Conservation (phyloP, 2,888 invertebrate species). For the Philonicus albiceps region DNA sequence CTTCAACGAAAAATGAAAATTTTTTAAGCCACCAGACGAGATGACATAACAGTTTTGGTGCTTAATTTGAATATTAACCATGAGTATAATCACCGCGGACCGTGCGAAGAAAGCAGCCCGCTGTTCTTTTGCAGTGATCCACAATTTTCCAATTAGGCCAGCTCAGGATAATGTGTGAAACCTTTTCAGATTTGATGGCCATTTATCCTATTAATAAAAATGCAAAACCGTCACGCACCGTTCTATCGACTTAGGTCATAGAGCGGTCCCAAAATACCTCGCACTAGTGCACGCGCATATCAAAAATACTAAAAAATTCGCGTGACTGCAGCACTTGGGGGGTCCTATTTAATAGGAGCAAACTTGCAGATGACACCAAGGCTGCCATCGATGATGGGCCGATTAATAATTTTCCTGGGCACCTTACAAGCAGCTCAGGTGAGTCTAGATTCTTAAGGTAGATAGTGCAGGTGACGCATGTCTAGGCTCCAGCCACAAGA, state of each 20-base stretch:
- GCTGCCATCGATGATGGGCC: neutral
- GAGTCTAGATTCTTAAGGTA: neutral
- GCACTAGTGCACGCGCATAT: neutral
- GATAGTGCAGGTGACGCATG: neutral
- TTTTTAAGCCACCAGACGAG: neutral
- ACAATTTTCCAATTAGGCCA: neutral
- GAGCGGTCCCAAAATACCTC: neutral
- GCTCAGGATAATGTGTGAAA: neutral
- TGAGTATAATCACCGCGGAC: neutral
- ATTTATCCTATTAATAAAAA: neutral
- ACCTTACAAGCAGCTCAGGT: neutral
- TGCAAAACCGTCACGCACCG: neutral
- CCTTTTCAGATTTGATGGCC: neutral
- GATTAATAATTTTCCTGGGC: neutral
- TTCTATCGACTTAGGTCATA: neutral
- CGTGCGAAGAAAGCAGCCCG: neutral
- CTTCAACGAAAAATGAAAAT: neutral
- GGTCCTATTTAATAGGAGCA: neutral
- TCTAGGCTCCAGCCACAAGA: neutral
- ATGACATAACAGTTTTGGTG: neutral
- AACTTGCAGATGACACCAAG: slow-evolving; percentile 21
- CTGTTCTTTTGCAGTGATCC: neutral
- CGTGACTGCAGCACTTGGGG: slow-evolving; percentile 5
- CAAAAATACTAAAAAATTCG: neutral
- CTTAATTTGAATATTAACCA: neutral